Base-by-base conservation (phyloP, 2,888 invertebrate genomes). In the Cephus pulcher region DNA sequence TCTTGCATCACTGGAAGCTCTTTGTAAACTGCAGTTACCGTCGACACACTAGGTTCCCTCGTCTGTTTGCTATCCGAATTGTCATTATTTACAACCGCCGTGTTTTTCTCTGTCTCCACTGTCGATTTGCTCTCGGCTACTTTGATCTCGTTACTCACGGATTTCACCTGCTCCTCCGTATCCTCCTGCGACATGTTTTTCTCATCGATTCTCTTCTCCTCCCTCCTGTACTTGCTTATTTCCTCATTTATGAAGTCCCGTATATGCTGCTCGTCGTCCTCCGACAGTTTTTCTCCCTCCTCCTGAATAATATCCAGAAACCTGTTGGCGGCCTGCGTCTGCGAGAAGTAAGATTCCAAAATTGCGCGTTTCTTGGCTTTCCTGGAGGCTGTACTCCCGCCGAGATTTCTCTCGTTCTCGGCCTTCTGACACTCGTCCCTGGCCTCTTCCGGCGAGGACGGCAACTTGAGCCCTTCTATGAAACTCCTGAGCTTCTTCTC, bases 241-340 rank as follows among this genome's bases (percentile, higher is more conserved):
- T 85, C 94, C 91, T 84, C 93, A 92, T 86, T 94, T 88, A 84
- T 94, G 88, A 84, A 95, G 93, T 83, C 93, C n/a, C 91, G 84
- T 75, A 91, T 90, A 40, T 89, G 89, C 34, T 87, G 89, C 75
- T 89, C 90, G 78, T 87, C 92, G 82, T 94, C 93, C 82, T 94
- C 95, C 9, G 94, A 93, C 86, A 95, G 95, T 87, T 93, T 91
- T 86, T 95, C 95, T 4, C 94, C 94, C 92, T 96, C 96, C 91
- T 96, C 96, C 86, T 95, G 95, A 83, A 96, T 96, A 11, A 95
- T 96, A 88, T 96, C 96, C 87, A 96, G 92, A 83, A 94, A 95
- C 88, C 95, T 93, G 15, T 95, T 94, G 86, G 94, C 94, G 11
- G 94, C 91, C 80, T 92, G 92, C 74, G 93, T 93, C 0, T 95